Evolutionary conservation across 2,888 invertebrate genomes (phyloP).

Genomic region (Deilephila porcellus): DNA sequence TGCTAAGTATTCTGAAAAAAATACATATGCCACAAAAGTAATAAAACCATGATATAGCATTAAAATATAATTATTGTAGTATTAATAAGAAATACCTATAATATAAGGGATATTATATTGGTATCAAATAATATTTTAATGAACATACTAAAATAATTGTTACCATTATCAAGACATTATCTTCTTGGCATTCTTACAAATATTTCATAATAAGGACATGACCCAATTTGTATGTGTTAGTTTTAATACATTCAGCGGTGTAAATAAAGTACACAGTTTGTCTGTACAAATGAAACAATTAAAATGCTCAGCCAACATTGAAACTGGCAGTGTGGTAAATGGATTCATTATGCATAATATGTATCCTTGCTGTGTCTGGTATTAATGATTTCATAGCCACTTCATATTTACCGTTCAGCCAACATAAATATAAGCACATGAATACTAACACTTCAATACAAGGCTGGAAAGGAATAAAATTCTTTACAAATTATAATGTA

Average conservation of each 20-base stretch:
- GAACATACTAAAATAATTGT: background rate
- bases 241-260: background rate
- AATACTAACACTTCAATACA: no score
- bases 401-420: background rate
- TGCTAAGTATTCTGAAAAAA: no score
- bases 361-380: background rate
- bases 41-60: no score
- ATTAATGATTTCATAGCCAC: background rate
- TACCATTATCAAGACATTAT: background rate
- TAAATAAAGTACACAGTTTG: conserved; percentile 11
- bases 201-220: conserved; percentile 30
- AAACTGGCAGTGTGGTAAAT: conserved; percentile 1
- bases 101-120: no score
- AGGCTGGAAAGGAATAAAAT: no score
- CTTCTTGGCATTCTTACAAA: conserved; percentile 18
- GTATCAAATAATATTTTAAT: background rate
- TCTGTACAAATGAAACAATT: conserved; percentile 8
- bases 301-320: background rate
- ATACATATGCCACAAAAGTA: no score
- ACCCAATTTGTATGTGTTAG: conserved; percentile 23
- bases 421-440: background rate
- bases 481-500: no score
- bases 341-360: background rate
- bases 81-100: no score
- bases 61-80: no score